Evolutionary conservation across 2,888 invertebrate species (phyloP).

Genomic region (Eilema griseolum): DNA sequence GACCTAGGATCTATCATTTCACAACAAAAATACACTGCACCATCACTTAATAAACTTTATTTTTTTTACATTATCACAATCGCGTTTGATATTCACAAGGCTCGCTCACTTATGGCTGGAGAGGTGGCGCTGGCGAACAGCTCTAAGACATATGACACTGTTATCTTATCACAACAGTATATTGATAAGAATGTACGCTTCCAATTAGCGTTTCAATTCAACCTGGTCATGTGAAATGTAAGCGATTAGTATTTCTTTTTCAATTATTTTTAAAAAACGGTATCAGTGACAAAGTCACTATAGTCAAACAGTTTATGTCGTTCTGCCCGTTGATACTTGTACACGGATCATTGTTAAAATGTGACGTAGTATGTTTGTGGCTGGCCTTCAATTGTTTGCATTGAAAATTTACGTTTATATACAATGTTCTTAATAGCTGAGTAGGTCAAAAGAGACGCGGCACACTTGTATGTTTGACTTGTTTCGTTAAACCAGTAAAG

Average conservation of each 20-base stretch:
- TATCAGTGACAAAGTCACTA: conserved; percentile 40
- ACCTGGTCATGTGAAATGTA: conserved; percentile 66
- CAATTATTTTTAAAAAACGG: conserved; percentile 57
- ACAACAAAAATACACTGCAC: conserved; percentile 64
- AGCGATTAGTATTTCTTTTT: conserved; percentile 52
- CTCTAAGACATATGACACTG: conserved; percentile 75
- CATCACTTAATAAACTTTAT: conserved; percentile 63
- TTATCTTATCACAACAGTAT: conserved; percentile 80
- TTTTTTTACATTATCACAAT: conserved; percentile 55
- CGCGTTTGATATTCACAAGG: conserved; percentile 48
- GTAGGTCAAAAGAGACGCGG: conserved; percentile 45
- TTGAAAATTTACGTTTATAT: conserved; percentile 29
- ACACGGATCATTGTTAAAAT: conserved; percentile 24
- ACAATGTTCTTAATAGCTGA: conserved; percentile 28
- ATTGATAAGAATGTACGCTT: conserved; percentile 78
- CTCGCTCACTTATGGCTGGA: conserved; percentile 49
- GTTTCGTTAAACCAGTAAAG: background rate
- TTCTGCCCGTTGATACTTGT: conserved; percentile 3
- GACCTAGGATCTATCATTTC: conserved; percentile 75
- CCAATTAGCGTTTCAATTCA: conserved; percentile 75
- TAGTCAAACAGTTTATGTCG: conserved; percentile 34
- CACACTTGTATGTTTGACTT: conserved; percentile 10
- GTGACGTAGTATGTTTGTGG: conserved; percentile 26
- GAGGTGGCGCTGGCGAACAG: conserved; percentile 60
- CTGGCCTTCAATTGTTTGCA: conserved; percentile 35